Evolutionary conservation across 2,888 invertebrate species (phyloP).

Genomic region (Drosophila mimica): DNA sequence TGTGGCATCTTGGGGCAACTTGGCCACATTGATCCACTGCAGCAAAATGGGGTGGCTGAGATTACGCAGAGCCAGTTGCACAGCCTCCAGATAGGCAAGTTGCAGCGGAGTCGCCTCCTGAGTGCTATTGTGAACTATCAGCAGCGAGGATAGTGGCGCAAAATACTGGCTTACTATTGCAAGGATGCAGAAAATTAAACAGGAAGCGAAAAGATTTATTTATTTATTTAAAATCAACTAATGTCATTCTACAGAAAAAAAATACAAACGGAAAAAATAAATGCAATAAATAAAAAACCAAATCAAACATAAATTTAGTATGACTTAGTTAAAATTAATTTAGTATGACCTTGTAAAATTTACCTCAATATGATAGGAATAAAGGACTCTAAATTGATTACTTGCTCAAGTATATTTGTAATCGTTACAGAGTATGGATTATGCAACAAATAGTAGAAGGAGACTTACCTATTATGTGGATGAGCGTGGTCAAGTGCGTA

Average conservation of each 20-base stretch:
- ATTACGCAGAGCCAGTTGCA: constrained; percentile 66
- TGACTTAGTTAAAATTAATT: neutral
- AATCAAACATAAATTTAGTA: neutral
- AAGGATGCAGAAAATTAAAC: neutral
- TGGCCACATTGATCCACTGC: constrained; percentile 81
- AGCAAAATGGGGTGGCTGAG: constrained; percentile 57
- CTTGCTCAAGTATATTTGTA: neutral
- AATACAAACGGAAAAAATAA: neutral
- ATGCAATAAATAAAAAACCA: neutral
- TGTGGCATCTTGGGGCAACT: constrained; percentile 42
- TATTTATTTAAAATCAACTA: neutral
- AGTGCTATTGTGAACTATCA: constrained; percentile 77
- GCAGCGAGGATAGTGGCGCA: constrained; percentile 72
- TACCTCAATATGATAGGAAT: neutral
- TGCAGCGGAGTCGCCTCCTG: constrained; percentile 44
- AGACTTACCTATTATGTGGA: constrained; percentile 66
- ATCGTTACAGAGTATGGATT: neutral
- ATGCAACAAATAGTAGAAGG: neutral
- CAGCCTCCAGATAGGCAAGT: constrained; percentile 73
- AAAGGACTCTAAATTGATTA: neutral
- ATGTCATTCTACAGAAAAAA: neutral
- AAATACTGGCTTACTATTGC: constrained; percentile 78
- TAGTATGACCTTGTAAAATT: neutral
- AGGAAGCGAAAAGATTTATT: neutral
- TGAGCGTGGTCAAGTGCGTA: constrained; percentile 58